A percentile compares a stretch with the other conserved stretches of the same genome.
These are phyloP conservation scores for Teleogryllus oceanicus DNA, from an alignment of 2,888 invertebrate species.

Conservation along the genomic window DNA sequence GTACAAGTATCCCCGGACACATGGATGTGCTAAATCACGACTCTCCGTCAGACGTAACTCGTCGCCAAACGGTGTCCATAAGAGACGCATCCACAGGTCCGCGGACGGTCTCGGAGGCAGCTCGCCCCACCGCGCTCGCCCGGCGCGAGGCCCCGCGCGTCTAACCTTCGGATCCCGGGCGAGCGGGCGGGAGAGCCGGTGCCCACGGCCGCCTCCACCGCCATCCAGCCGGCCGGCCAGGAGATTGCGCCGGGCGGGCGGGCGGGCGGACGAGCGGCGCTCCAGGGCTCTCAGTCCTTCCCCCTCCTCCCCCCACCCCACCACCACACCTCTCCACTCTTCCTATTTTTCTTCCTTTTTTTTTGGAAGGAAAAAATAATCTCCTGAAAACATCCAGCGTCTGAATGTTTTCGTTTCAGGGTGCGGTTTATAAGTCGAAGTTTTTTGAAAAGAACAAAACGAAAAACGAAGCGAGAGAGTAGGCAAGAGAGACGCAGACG, in stretches of 20 bases:
- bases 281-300: constrained; percentile 11
- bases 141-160: neutral
- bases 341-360: constrained; percentile 18
- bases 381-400: constrained; percentile 11
- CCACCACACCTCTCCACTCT: neutral
- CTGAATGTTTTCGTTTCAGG: constrained; percentile 26
- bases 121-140: neutral
- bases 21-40: too few species aligned
- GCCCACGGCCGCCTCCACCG: neutral
- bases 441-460: constrained; percentile 19
- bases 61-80: too few species aligned
- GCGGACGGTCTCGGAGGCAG: too few species aligned
- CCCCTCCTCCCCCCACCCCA: too few species aligned
- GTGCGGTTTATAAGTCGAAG: constrained; percentile 27
- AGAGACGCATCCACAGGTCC: too few species aligned
- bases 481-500: neutral
- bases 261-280: neutral
- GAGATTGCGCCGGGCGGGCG: neutral
- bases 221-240: too few species aligned
- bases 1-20: too few species aligned
- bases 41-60: too few species aligned
- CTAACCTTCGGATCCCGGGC: neutral
- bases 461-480: neutral
- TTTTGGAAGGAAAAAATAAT: neutral
- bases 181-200: neutral